Evolutionary conservation across 2,113 vertebrate species (phyloP), one percentile per base, ranked within the genome.

Genomic region (Panurus biarmicus): DNA sequence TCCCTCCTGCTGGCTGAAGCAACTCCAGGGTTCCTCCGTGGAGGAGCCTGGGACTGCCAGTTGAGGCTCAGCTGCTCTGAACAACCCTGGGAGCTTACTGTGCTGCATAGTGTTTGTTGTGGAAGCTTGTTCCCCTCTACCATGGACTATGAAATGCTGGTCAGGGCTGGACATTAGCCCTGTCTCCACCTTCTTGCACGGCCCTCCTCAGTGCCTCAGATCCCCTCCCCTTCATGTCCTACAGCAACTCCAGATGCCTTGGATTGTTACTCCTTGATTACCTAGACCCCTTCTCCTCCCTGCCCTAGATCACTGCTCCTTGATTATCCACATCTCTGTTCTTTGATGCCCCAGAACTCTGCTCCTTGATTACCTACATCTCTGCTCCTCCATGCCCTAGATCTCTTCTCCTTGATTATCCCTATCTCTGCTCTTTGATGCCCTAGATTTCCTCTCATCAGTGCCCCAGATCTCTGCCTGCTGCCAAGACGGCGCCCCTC

Each of bases 281-380:
- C 50, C 45, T 21, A 24, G 25, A 44, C 29, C 33, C 36, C n/a
- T 76, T 38, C 48, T 88, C 28, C 44, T 77, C 54, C 22, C 3
- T 36, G 88, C 36, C 58, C 74, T 35, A 24, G 23, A 77, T 69
- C 14, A 0, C 51, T 60, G 69, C 31, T 88, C 58, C 79, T 60
- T 65, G 26, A 50, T 80, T 88, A 75, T 42, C 62, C 66, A 71
- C 24, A 57, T 15, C 36, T 66, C 47, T 50, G 45, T 16, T 82
- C 80, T 60, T 57, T 61, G n/a, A 20, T 69, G 56, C 48, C 72
- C 83, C 35, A 73, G 56, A 58, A 77, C 66, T 48, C 85, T 60
- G 60, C 77, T 94, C 35, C 73, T 92, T 95, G 65, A 36, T 95
- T 92, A 87, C 75, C 79, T 88, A 89, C 36, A 93, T 82, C 76